These are phyloP conservation scores for Tapera naevia DNA, from an alignment of 2,797 vertebrate species.

Conservation along the genomic window DNA sequence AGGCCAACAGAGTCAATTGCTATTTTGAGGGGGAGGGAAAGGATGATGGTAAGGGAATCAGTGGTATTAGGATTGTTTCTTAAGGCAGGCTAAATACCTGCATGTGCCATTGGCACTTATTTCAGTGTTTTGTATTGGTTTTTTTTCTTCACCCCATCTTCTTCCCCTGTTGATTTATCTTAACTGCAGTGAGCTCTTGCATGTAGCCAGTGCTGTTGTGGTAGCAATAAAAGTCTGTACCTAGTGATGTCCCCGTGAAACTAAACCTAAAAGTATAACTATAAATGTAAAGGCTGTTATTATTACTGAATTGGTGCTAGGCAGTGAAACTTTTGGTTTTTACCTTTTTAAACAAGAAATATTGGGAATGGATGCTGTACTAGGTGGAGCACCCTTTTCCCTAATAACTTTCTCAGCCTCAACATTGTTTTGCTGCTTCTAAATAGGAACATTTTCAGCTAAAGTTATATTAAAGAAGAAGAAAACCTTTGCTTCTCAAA, in stretches of 20 bases:
- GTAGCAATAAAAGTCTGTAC: neutral
- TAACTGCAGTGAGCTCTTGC: neutral
- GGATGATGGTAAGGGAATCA: neutral
- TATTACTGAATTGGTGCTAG: neutral
- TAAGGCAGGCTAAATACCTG: neutral
- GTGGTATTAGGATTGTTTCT: neutral
- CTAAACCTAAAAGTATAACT: neutral
- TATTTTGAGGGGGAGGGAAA: neutral
- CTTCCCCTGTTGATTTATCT: neutral
- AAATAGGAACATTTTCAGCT: neutral
- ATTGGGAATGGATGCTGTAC: neutral
- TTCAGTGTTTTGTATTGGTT: neutral
- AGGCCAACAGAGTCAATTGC: neutral
- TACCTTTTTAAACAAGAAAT: neutral
- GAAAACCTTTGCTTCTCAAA: neutral
- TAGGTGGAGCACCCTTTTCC: neutral
- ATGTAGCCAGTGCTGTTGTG: neutral
- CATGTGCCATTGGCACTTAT: neutral
- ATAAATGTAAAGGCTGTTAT: neutral
- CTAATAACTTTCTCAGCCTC: neutral
- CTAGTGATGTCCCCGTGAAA: neutral
- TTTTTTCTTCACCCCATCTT: rapidly evolving
- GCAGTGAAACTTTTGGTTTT: neutral
- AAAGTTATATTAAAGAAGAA: neutral
- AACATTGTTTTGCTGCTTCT: neutral